Percentiles rank a stretch among this genome's conserved stretches.
These are phyloP conservation scores for Ascaphus truei DNA, from an alignment of 2,113 vertebrate genomes.

Conservation along the genomic window DNA sequence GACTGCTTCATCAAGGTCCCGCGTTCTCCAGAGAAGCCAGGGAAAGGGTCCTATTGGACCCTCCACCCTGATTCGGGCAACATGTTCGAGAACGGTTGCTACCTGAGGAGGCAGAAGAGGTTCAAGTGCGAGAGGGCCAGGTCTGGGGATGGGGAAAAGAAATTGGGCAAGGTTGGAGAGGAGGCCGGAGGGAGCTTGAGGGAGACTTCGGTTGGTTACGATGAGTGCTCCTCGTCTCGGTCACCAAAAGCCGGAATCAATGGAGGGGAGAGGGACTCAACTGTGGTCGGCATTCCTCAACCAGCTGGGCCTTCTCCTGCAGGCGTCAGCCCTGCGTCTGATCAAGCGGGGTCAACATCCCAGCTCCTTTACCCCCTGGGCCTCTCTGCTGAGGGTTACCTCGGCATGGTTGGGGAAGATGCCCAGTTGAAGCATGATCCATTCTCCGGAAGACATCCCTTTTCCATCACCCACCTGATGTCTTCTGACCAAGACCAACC, in stretches of 20 bases:
- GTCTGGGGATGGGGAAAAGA: neutral
- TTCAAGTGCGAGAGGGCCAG: slow-evolving; percentile 38
- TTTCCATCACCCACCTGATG: slow-evolving; percentile 43
- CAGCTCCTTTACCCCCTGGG: neutral
- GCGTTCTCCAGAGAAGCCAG: slow-evolving; percentile 42
- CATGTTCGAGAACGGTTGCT: slow-evolving; percentile 47
- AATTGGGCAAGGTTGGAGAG: neutral
- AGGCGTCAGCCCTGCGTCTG: neutral
- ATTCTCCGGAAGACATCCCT: slow-evolving; percentile 32
- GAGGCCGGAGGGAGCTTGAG: neutral
- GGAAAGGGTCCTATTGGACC: slow-evolving; percentile 45
- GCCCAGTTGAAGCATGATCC: slow-evolving; percentile 7
- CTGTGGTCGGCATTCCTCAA: neutral
- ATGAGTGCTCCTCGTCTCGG: neutral
- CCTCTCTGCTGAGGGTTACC: neutral
- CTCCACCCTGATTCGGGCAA: slow-evolving; percentile 46
- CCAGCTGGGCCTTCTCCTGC: neutral
- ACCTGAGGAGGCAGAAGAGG: slow-evolving; percentile 43
- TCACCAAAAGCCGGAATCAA: neutral
- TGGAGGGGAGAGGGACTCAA: neutral
- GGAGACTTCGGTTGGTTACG: neutral
- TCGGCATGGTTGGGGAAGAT: slow-evolving; percentile 17
- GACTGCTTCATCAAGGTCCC: slow-evolving; percentile 47
- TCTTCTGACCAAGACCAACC: slow-evolving; percentile 22
- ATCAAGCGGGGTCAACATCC: neutral